Evolutionary conservation across 2,797 vertebrate species (phyloP).

Genomic region (Labeo calbasu): DNA sequence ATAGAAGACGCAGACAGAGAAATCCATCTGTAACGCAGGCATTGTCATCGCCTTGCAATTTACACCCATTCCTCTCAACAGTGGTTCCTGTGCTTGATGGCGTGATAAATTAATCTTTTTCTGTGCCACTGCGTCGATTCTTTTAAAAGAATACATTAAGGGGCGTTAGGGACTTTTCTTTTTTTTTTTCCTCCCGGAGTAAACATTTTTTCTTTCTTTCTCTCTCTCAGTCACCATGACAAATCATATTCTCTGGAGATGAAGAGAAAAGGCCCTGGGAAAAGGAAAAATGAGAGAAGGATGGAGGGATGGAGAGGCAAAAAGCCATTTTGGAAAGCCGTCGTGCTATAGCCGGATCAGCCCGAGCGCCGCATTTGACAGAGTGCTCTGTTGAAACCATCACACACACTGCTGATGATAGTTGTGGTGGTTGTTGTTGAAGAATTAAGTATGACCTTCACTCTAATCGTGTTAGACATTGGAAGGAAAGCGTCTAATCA

Average conservation of each 20-base stretch:
- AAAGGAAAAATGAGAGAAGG: slow-evolving; percentile 44
- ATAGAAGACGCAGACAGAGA: slow-evolving; percentile 81
- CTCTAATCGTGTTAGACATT: slow-evolving; percentile 72
- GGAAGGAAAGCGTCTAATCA: slow-evolving; percentile 72
- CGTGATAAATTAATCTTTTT: slow-evolving; percentile 88
- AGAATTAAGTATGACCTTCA: slow-evolving; percentile 77
- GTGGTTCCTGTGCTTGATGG: slow-evolving; percentile 86
- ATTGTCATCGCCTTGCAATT: slow-evolving; percentile 84
- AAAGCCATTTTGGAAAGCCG: slow-evolving; percentile 66
- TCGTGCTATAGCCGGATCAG: slow-evolving; percentile 67
- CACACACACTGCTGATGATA: slow-evolving; percentile 66
- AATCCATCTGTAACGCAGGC: slow-evolving; percentile 82
- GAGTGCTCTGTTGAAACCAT: slow-evolving; percentile 74
- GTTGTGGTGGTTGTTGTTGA: slow-evolving; percentile 78
- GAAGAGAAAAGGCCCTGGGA: slow-evolving; percentile 64
- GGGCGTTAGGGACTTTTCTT: slow-evolving; percentile 72
- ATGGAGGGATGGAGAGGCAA: slow-evolving; percentile 53
- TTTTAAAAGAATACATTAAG: slow-evolving; percentile 87
- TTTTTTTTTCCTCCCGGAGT: slow-evolving; percentile 65
- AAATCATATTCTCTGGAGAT: slow-evolving; percentile 81
- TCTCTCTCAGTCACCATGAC: slow-evolving; percentile 80
- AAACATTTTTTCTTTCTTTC: slow-evolving; percentile 72
- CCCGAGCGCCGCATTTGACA: slow-evolving; percentile 70
- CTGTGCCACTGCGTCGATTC: slow-evolving; percentile 82
- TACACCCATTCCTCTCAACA: slow-evolving; percentile 82